Evolutionary conservation across 2,113 vertebrate species (phyloP).

Genomic region (Athene noctua): DNA sequence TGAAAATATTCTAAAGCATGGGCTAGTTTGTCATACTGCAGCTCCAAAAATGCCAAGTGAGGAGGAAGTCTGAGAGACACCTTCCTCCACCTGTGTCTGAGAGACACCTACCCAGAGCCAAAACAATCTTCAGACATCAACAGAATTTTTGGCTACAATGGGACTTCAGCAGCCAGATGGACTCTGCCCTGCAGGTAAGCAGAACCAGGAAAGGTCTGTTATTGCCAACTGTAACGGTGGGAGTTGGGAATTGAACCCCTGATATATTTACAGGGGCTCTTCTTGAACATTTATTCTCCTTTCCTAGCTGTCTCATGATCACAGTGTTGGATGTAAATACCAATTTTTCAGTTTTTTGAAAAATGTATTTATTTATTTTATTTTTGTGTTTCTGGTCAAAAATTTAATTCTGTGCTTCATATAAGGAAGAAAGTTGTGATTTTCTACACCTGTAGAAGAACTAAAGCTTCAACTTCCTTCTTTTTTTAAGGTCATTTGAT

Average conservation of each 20-base stretch:
- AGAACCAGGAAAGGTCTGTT: background rate
- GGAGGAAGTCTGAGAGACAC: background rate
- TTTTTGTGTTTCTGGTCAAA: background rate
- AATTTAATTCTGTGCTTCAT: background rate
- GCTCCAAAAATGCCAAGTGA: fast-evolving
- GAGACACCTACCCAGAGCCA: background rate
- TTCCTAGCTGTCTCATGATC: background rate
- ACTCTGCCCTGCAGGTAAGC: background rate
- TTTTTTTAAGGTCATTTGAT: fast-evolving
- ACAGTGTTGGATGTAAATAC: background rate
- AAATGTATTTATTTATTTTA: background rate
- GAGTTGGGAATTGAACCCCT: background rate
- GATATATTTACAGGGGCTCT: background rate
- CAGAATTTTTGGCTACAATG: background rate
- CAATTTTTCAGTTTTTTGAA: background rate
- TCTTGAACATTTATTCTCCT: background rate
- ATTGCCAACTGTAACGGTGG: background rate
- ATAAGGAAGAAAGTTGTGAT: background rate
- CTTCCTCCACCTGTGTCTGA: background rate
- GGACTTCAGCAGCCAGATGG: background rate
- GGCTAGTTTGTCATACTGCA: background rate
- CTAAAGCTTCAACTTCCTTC: background rate
- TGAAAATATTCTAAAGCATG: background rate
- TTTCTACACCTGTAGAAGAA: background rate
- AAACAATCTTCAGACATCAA: background rate